Evolutionary conservation across 1,140 invertebrate species (phyloP), one percentile per base, ranked within the genome.

Genomic region (Drosophila saltans): DNA sequence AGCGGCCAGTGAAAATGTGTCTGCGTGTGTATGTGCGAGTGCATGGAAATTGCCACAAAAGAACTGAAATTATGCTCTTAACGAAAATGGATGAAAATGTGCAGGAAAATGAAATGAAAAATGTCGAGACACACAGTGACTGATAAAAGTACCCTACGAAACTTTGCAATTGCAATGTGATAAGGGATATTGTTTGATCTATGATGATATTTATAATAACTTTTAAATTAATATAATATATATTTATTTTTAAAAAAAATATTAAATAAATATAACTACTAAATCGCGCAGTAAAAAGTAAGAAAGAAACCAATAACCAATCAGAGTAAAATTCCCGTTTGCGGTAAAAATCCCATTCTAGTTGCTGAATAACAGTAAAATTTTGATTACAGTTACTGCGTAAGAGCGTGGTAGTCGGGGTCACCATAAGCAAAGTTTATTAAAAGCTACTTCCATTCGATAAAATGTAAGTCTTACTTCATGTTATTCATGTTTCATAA

Each of bases 1-100:
- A 59, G 40, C 66, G 36, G 59, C 33, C 10, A 56, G 33, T 75
- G 43, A 52, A 66, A 72, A 76, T 65, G 72, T 86, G 72, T 73
- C 64, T 75, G 62, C 40, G 43, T 39, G 26, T 61, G 72, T 41
- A 45, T 11, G 69, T 75, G 72, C 73, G 74, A 76, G 48, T 72
- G 69, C 78, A 72, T 74, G 72, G 55, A 70, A 69, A 60, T 64
- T 76, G 81, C 39, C 68, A 88, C 67, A 86, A 88, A 77, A 59
- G 80, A 69, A 80, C 69, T 59, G 65, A 84, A 88, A 88, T 88
- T 88, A 83, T 60, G 68, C 84, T 80, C 70, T 89, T 55, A 89
- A 67, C 66, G 65, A 80, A 89, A 52, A 52, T 52, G 45, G 45
- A 83, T 88, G 83, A 66, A 66, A 43, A 77, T 45, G 55, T 65